Evolutionary conservation across 2,113 vertebrate species (phyloP), one percentile per base, ranked within the genome.

Genomic region (Eurypyga helias): DNA sequence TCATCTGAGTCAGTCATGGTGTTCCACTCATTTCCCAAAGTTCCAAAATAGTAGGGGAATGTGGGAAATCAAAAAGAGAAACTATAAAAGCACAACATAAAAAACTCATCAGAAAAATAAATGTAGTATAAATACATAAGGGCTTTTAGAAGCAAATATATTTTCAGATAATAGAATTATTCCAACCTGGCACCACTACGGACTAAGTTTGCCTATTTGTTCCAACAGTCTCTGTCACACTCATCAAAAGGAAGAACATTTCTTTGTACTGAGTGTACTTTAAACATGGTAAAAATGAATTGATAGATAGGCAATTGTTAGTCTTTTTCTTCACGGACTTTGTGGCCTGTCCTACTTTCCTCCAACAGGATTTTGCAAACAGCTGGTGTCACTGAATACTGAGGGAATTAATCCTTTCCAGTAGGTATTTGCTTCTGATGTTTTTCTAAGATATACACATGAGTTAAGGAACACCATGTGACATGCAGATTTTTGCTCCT

Each of bases 301-400:
- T 60, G 24, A 78, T 28, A 80, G 65, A n/a, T 61, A 64, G 41
- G 58, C 73, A n/a, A 83, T 61, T 23, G 51, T 71, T 67, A 43
- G 41, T 93, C 80, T 10, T 94, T 92, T 88, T 60, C 46, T 94
- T 73, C 11, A 20, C 80, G 69, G 66, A 72, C 72, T 96, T 87
- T 91, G 25, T 82, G 82, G 79, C 55, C 80, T 94, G 95, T 66
- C 95, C 97, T 97, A 93, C 90, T 98, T 97, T 96, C 43, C 70
- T 96, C 71, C 36, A 26, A 85, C 45, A 76, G 89, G 70, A 86
- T 94, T 96, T 96, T 92, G 81, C 78, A 65, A 90, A 87, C 95
- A 97, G 95, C 87, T 98, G 97, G 34, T 88, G 70, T 41, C 67
- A 60, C 89, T 87, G 90, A 66, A 95, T 86, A 90, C 85, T 64